These are phyloP conservation scores for Sturnira hondurensis DNA, from an alignment of 2,113 vertebrate species.

Conservation along the genomic window DNA sequence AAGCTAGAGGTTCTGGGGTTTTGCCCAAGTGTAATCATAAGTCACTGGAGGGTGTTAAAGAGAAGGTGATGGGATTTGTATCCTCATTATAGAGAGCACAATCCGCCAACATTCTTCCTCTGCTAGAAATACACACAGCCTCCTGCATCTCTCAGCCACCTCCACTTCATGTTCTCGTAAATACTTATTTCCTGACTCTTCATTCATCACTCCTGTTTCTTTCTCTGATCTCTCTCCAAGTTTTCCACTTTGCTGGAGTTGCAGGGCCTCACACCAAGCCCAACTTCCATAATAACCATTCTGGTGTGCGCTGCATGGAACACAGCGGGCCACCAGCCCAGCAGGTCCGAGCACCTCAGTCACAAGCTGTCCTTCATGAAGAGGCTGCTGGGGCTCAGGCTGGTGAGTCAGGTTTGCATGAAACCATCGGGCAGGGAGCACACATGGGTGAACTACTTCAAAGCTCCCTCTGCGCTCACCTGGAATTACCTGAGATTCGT, in stretches of 20 bases:
- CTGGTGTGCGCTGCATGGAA: not conserved
- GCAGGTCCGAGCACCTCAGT: not conserved
- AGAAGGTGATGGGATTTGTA: not conserved
- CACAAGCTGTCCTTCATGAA: not conserved
- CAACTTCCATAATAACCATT: constrained; percentile 9
- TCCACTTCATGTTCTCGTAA: not conserved
- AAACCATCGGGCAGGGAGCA: not conserved
- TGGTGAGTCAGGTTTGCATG: not conserved
- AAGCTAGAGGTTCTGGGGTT: not conserved
- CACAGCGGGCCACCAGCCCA: not conserved
- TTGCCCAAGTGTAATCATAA: not conserved
- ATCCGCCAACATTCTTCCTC: not conserved
- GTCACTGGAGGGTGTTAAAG: not conserved
- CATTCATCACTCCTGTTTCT: not conserved
- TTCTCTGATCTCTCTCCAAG: constrained; percentile 12
- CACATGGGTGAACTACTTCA: not conserved
- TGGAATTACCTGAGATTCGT: not conserved
- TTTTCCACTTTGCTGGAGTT: not conserved
- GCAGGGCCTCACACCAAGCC: not conserved
- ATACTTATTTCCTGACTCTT: not conserved
- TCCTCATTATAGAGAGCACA: not conserved
- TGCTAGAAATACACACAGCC: not conserved
- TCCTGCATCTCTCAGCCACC: not conserved
- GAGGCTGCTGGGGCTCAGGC: not conserved
- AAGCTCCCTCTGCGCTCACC: not conserved